Evolutionary conservation across 2,797 vertebrate species (phyloP), one percentile per base, ranked within the genome.

Genomic region (Diplodus sargus): DNA sequence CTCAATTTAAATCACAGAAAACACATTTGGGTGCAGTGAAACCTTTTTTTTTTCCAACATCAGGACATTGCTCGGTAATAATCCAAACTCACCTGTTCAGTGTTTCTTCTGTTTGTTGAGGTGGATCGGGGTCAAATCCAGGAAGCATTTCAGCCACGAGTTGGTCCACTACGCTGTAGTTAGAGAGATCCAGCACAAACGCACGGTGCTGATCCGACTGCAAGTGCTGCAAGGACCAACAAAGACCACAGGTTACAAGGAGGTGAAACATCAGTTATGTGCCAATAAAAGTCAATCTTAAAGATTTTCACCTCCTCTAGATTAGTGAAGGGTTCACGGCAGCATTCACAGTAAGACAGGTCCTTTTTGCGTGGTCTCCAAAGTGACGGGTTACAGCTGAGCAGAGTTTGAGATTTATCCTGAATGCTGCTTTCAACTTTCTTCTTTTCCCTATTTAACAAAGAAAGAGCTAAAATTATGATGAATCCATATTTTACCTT

Each of bases 301-400:
- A 77, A 63, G 5, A 25, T 22, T 18, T 53, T 89, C 79, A 97
- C 96, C 95, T 92, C 83, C 0, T 93, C 92, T 79, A 96, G 92
- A 76, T 95, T 95, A 34, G 87, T 89, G 34, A 96, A 97, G 58
- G 93, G 79, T 57, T 96, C 90, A 4, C 91, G 93, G 84, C 97
- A 98, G 90, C 96, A 97, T 91, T 98, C 97, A 18, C 97, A 98
- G 79, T 95, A 97, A 0, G 96, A 92, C 56, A 61, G 14, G 23
- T 86, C 90, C 80, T 95, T 96, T 68, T 91, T 95, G 20, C 83
- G 90, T 4, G 82, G 83, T 5, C 67, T 83, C 90, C 81, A 92
- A 0, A 82, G 91, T 25, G 90, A 92, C 5, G 88, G 91, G n/a
- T 34, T 90, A 69, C 67, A 87, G 23, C 60, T 78, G 45, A 82